Percentiles rank a stretch among this genome's conserved stretches.
These are phyloP conservation scores for Rhinogobio ventralis DNA, from an alignment of 2,797 vertebrate genomes.

Conservation along the genomic window DNA sequence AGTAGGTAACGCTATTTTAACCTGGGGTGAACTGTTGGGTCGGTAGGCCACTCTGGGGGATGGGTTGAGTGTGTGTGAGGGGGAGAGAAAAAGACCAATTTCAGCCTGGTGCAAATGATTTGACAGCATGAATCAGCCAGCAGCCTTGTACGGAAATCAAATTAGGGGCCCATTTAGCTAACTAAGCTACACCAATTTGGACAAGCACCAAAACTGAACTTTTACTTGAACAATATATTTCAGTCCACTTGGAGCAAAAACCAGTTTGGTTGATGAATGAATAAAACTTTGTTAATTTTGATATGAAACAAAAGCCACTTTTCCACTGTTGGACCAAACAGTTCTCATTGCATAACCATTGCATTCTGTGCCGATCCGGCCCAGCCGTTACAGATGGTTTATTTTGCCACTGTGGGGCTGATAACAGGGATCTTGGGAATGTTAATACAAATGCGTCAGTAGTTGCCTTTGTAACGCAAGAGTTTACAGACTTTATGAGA, in stretches of 20 bases:
- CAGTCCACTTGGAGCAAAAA: background rate
- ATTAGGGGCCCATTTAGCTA: conserved; percentile 12
- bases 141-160: background rate
- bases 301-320: too few species aligned
- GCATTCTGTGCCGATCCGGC: background rate
- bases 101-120: conserved; percentile 51
- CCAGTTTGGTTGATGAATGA: too few species aligned
- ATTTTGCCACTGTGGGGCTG: too few species aligned
- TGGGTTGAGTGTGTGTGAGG: conserved; percentile 57
- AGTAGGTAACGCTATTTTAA: conserved; percentile 76
- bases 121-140: conserved; percentile 47
- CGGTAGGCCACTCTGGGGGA: conserved; percentile 64
- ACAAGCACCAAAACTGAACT: conserved; percentile 5
- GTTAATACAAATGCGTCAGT: background rate
- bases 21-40: conserved; percentile 72
- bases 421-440: background rate
- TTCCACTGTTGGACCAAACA: too few species aligned
- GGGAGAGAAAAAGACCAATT: conserved; percentile 58
- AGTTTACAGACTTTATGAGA: too few species aligned
- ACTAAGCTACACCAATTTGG: conserved; percentile 17
- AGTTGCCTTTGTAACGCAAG: background rate
- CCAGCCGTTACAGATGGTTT: too few species aligned
- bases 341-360: background rate
- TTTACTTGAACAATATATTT: background rate
- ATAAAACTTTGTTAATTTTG: too few species aligned